Evolutionary conservation across 2,888 invertebrate genomes (phyloP).

Genomic region (Hermaeophaga mercurialis): DNA sequence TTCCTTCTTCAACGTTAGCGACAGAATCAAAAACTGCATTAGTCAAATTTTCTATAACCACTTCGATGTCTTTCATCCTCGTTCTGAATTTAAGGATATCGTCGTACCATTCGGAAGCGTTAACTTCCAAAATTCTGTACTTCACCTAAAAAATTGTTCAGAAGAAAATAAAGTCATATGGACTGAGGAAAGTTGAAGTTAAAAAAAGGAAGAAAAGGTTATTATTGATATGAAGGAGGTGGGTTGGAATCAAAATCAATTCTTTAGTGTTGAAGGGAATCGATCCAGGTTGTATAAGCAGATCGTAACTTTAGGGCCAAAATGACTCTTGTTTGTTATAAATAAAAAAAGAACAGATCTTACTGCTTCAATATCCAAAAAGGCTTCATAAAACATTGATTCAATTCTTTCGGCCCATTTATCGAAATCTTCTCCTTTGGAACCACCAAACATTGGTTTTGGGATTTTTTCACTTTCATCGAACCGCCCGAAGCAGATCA

Average conservation of each 20-base stretch:
- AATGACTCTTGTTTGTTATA: background rate
- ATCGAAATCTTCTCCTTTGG: slow-evolving; percentile 70
- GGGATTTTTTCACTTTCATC: slow-evolving; percentile 74
- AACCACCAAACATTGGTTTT: slow-evolving; percentile 78
- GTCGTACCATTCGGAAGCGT: slow-evolving; percentile 82
- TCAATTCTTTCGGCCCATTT: slow-evolving; percentile 73
- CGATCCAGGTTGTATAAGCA: no score
- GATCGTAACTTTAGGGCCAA: no score
- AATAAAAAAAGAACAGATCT: slow-evolving; percentile 4
- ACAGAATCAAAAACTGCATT: slow-evolving; percentile 78
- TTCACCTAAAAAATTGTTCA: slow-evolving; percentile 57
- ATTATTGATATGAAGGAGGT: no score
- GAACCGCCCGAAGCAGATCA: slow-evolving; percentile 83
- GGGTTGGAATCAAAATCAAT: no score
- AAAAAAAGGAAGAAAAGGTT: background rate
- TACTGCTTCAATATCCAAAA: slow-evolving; percentile 63
- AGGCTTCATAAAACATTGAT: slow-evolving; percentile 69
- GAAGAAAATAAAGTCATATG: background rate
- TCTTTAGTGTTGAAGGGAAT: no score
- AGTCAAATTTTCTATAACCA: slow-evolving; percentile 83
- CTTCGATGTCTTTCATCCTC: slow-evolving; percentile 68
- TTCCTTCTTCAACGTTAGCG: slow-evolving; percentile 79
- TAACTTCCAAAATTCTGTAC: slow-evolving; percentile 75
- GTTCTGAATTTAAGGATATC: slow-evolving; percentile 68
- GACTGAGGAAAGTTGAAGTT: no score